Evolutionary conservation across 2,113 vertebrate genomes (phyloP), one percentile per base, ranked within the genome.

Genomic region (Ovis canadensis): DNA sequence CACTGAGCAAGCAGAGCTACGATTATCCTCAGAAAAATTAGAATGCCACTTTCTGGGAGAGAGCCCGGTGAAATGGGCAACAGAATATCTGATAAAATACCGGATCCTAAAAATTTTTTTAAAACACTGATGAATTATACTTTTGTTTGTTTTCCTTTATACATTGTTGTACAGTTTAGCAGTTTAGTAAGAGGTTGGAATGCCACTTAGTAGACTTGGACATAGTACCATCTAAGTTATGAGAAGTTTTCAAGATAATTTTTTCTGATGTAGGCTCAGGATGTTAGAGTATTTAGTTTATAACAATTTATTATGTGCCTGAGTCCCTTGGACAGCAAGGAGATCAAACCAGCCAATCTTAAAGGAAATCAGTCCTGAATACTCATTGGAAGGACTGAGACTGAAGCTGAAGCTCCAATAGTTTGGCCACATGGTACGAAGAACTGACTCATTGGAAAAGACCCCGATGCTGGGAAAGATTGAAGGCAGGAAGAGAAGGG

Each of bases 241-340:
- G 78, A 96, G 89, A 84, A 29, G 43, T 31, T 80, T 95, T 98
- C 95, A 96, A 96, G 97, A 74, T 82, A 78, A 19, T 84, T 5
- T 89, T 85, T 77, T 52, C 19, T 19, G 43, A 6, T 13, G 71
- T 88, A 64, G 67, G 14, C 25, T 62, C 33, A 89, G n/a, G 33
- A 88, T 83, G 16, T 67, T 85, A 97, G 93, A 94, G 40, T 81
- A 33, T 84, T 96, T 88, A 19, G 71, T 95, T 98, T 98, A 67
- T 93, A 97, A 95, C 4, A 2, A 83, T 94, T 97, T 74, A 25
- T 40, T 40, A 23, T 71, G 67, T 23, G n/a, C 4, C 67, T 71
- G n/a, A 71, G 67, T 71, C 19, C 64, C n/a, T 71, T 23, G n/a
- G 33, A 71, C 10, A 71, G 67, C 9, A 23, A 64, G 62, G 64